These are phyloP conservation scores for Epizoanthus scotinus DNA, from an alignment of 92 coral and sea anemone species.

Conservation along the genomic window DNA sequence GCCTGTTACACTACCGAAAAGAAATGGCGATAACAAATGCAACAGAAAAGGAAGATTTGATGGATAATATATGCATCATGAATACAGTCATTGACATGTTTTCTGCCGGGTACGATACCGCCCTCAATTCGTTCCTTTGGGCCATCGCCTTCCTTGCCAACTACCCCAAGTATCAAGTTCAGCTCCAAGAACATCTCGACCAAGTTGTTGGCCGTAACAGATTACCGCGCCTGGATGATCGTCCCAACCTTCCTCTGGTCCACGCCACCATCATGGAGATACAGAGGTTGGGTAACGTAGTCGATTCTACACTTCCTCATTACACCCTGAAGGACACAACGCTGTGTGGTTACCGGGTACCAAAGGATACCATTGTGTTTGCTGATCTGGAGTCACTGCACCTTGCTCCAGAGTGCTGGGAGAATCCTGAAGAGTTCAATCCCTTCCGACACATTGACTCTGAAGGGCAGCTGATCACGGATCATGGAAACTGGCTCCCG, in stretches of 20 bases:
- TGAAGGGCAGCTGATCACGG: conserved; percentile 19
- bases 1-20: too few species aligned
- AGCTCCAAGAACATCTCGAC: conserved; percentile 8
- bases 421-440: conserved; percentile 11
- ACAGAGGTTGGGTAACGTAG: conserved; percentile 29
- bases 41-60: too few species aligned
- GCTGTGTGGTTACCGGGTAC: conserved; percentile 23
- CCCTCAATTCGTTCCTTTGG: conserved; percentile 12
- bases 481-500: conserved; percentile 34
- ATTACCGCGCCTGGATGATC: conserved; percentile 9
- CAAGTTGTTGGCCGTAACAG: conserved; percentile 18
- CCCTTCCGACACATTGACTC: conserved; percentile 22
- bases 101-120: conserved; percentile 22
- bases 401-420: neutral
- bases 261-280: conserved; percentile 13
- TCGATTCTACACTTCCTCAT: conserved; percentile 12
- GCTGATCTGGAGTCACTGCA: conserved; percentile 11
- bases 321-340: conserved; percentile 28
- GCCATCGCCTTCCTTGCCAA: conserved; percentile 12
- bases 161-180: neutral
- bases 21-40: too few species aligned
- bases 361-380: conserved; percentile 19
- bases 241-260: conserved; percentile 15
- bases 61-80: neutral
- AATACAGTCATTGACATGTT: conserved; percentile 12